Percentiles rank a stretch among this genome's conserved stretches.
phyloP scores from a whole-genome alignment of 2,888 invertebrate genomes.

The Hyposoter dolosus region DNA sequence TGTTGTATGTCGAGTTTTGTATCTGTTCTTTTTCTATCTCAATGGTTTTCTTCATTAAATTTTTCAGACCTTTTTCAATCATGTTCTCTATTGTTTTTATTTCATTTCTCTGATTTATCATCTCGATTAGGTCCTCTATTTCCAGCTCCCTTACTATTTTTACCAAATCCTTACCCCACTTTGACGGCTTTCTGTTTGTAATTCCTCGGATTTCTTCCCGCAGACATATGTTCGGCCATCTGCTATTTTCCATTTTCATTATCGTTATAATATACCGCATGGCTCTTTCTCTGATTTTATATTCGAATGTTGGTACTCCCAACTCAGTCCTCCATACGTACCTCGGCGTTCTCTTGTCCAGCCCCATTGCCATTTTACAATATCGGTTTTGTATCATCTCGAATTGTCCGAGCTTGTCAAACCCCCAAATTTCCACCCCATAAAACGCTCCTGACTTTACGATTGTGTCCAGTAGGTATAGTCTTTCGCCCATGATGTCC shows the following conservation, averaged over 20 bases:
- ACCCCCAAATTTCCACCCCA: slow-evolving; percentile 22
- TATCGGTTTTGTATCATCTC: slow-evolving; percentile 24
- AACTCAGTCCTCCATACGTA: slow-evolving; percentile 42
- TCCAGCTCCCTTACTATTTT: neutral
- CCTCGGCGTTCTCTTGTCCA: slow-evolving; percentile 19
- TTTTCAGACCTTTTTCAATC: slow-evolving; percentile 27
- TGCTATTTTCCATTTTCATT: neutral
- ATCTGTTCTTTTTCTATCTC: slow-evolving; percentile 5
- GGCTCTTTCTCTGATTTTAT: slow-evolving; percentile 40
- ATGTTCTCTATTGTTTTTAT: neutral
- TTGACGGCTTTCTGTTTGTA: neutral
- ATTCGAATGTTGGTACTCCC: slow-evolving; percentile 17
- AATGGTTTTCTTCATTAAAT: slow-evolving; percentile 13
- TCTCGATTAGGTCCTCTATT: slow-evolving; percentile 1
- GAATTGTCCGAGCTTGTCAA: slow-evolving; percentile 1
- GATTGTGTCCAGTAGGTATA: slow-evolving; percentile 14
- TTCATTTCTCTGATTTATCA: neutral
- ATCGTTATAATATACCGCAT: slow-evolving; percentile 6
- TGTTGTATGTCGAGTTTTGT: slow-evolving; percentile 26
- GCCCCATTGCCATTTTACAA: slow-evolving; percentile 40
- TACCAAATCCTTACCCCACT: slow-evolving; percentile 28
- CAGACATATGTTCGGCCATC: slow-evolving; percentile 37
- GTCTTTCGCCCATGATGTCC: slow-evolving; percentile 5
- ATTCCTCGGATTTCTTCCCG: slow-evolving; percentile 22
- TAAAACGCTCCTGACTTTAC: slow-evolving; percentile 15